phyloP scores from a whole-genome alignment of 37 sponge, comb jelly and placozoan genomes.

The Theonella swinhoei region DNA sequence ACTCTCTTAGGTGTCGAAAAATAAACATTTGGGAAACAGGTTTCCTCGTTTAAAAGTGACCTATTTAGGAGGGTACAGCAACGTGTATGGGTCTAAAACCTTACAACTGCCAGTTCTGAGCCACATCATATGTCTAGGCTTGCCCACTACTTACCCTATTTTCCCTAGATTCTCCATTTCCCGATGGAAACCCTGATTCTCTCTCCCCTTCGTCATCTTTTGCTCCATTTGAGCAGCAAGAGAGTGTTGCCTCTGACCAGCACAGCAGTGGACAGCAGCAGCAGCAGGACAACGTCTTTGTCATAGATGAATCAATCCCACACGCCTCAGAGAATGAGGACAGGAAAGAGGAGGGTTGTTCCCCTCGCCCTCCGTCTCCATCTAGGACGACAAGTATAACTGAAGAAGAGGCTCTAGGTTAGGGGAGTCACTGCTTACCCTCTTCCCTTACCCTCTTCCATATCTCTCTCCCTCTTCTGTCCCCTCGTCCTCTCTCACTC shows the following conservation, averaged over 20 bases:
- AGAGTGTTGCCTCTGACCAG: not conserved
- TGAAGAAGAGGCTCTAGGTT: not conserved
- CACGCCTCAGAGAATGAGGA: not conserved
- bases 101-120: too few relatives aligned
- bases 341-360: not conserved
- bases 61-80: too few relatives aligned
- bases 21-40: too few relatives aligned
- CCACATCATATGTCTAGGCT: too few relatives aligned
- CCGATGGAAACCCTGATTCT: not conserved
- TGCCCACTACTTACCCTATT: not conserved
- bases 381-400: not conserved
- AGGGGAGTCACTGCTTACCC: not conserved
- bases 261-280: not conserved
- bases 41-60: too few relatives aligned
- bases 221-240: not conserved
- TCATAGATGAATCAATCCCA: not conserved
- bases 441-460: not conserved
- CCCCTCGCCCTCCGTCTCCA: not conserved
- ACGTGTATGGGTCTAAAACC: too few relatives aligned
- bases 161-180: not conserved
- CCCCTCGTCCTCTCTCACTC: not conserved
- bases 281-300: not conserved
- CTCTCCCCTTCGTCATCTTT: not conserved
- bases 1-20: too few relatives aligned
- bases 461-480: not conserved